Percentiles rank a stretch among this genome's conserved stretches.
phyloP scores from a whole-genome alignment of 2,888 invertebrate genomes.

The Plagodis dolabraria region DNA sequence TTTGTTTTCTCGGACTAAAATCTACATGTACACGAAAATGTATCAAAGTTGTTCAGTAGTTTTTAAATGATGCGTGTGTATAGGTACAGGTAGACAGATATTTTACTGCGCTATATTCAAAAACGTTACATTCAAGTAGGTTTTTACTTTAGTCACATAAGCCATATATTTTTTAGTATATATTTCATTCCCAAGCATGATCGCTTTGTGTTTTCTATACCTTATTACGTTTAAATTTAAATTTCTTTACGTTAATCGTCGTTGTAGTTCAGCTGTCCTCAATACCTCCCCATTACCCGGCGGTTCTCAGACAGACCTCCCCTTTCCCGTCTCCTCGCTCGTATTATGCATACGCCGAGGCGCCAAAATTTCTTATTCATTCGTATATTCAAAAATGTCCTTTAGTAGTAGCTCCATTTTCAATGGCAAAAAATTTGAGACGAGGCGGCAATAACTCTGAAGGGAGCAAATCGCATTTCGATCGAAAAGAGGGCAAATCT shows the following conservation, averaged over 20 bases:
- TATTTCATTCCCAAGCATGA: too few relatives aligned
- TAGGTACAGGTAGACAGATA: too few relatives aligned
- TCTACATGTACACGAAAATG: too few relatives aligned
- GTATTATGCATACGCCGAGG: slow-evolving; percentile 69
- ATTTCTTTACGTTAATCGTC: slow-evolving; percentile 46
- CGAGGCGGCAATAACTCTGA: slow-evolving; percentile 78
- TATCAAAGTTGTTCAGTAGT: too few relatives aligned
- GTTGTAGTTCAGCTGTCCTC: slow-evolving; percentile 28
- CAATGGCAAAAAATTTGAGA: slow-evolving; percentile 77
- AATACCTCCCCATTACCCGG: slow-evolving; percentile 44
- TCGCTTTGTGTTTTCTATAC: too few relatives aligned
- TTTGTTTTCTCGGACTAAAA: too few relatives aligned
- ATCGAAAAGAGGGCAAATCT: slow-evolving; percentile 84
- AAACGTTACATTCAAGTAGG: too few relatives aligned
- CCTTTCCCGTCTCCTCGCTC: slow-evolving; percentile 42
- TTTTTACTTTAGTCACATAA: too few relatives aligned
- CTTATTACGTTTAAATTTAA: slow-evolving; percentile 7
- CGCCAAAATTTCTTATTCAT: slow-evolving; percentile 79
- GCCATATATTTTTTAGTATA: too few relatives aligned
- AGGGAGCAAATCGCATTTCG: slow-evolving; percentile 84
- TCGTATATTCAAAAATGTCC: slow-evolving; percentile 78
- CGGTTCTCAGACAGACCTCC: slow-evolving; percentile 42
- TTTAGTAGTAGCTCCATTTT: slow-evolving; percentile 72
- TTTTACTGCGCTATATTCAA: too few relatives aligned
- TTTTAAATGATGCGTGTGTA: too few relatives aligned